Conservation (phyloP, 2,888 invertebrate genomes). For the Cryptocheilus praepositus region DNA sequence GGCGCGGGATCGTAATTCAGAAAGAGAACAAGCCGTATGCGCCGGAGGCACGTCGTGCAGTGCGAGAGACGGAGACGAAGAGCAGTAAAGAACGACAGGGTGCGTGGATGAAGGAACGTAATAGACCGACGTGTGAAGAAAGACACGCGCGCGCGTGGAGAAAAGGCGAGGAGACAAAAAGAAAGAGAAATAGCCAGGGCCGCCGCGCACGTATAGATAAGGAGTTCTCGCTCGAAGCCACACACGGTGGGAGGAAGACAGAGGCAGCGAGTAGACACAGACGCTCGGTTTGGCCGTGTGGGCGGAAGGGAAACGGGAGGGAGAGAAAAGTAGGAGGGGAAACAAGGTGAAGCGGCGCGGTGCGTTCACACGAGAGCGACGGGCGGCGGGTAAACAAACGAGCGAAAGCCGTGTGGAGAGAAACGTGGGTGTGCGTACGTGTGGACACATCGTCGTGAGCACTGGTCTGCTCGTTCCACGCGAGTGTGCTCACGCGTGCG, state of each 20-base stretch:
- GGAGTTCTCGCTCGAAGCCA: neutral
- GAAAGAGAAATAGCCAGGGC: constrained; percentile 1
- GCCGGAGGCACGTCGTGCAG: constrained; percentile 9
- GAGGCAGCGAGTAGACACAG: neutral
- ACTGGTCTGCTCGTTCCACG: constrained; percentile 14
- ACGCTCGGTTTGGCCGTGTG: constrained; percentile 33
- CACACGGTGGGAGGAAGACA: constrained; percentile 5
- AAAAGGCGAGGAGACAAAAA: constrained; percentile 32
- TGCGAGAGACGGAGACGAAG: constrained; percentile 19
- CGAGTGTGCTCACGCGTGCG: constrained; percentile 22
- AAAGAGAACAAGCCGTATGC: constrained; percentile 30
- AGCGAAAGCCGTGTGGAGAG: constrained; percentile 20
- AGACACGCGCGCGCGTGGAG: constrained; percentile 39
- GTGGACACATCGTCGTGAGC: constrained; percentile 20
- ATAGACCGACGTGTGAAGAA: constrained; percentile 29
- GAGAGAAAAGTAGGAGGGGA: constrained; percentile 10
- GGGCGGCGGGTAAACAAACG: constrained; percentile 51
- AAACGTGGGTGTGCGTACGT: constrained; percentile 23
- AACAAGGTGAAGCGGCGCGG: constrained; percentile 31
- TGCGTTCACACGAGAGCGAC: constrained; percentile 46
- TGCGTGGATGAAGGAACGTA: constrained; percentile 37
- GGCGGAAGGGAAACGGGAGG: constrained; percentile 6
- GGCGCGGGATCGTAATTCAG: constrained; percentile 33
- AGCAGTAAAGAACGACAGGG: constrained; percentile 44
- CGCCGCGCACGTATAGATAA: neutral